Evolutionary conservation across 2,797 vertebrate genomes (phyloP).

Genomic region (Microchirus variegatus): DNA sequence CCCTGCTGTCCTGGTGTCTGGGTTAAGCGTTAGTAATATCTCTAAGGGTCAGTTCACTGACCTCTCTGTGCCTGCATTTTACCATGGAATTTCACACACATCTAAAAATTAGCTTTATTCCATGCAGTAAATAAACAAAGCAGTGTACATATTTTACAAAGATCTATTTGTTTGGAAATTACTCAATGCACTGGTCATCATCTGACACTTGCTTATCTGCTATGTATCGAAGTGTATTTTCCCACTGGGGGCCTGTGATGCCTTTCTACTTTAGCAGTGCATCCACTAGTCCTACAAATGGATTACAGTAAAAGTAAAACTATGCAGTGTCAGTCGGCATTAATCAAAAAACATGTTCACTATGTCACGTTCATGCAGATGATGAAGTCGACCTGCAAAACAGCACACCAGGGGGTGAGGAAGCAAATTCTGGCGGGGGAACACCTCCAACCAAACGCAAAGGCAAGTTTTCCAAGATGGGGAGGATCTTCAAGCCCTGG

Average conservation of each 20-base stretch:
- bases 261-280: too few species aligned
- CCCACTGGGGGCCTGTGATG: too few species aligned
- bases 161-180: not conserved
- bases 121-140: not conserved
- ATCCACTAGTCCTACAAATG: too few species aligned
- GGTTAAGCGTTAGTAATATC: conserved; percentile 59
- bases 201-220: not conserved
- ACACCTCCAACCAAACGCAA: conserved; percentile 89
- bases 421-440: conserved; percentile 82
- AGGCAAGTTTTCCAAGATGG: conserved; percentile 93
- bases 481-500: conserved; percentile 96
- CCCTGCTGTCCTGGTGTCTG: conserved; percentile 29
- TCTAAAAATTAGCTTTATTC: conserved; percentile 1
- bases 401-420: conserved; percentile 77
- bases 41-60: conserved; percentile 29
- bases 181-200: not conserved
- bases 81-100: conserved; percentile 25
- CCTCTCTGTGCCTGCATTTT: conserved; percentile 19
- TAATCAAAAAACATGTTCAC: too few species aligned
- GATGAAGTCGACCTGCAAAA: conserved; percentile 78
- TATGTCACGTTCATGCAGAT: conserved; percentile 62
- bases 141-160: not conserved
- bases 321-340: too few species aligned
- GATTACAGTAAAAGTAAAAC: too few species aligned
- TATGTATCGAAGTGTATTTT: too few species aligned